A percentile compares a stretch with the other conserved stretches of the same genome.
phyloP scores from a whole-genome alignment of 2,888 invertebrate genomes.

The Apodemia hepburni region DNA sequence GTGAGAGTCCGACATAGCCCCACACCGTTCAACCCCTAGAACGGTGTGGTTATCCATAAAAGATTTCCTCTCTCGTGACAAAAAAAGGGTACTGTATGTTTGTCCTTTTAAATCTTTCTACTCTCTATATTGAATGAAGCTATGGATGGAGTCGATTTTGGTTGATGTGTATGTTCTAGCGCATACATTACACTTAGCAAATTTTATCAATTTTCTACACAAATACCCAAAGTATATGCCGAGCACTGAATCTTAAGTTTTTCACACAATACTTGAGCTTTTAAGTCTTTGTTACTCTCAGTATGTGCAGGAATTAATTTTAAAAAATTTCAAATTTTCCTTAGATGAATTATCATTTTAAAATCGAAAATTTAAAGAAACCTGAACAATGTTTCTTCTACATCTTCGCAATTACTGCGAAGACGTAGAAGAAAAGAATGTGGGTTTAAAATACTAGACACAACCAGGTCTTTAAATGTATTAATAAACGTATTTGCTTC shows the following conservation, averaged over 20 bases:
- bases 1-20: too few relatives aligned
- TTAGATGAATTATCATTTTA: not conserved
- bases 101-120: not conserved
- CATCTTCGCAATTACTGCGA: not conserved
- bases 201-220: not conserved
- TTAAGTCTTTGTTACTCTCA: not conserved
- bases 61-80: too few relatives aligned
- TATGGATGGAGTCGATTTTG: not conserved
- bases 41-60: too few relatives aligned
- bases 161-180: not conserved
- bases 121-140: not conserved
- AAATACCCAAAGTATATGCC: not conserved
- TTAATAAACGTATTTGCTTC: constrained; percentile 14
- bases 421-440: not conserved
- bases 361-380: not conserved
- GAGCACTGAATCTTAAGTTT: not conserved
- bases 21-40: too few relatives aligned
- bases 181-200: not conserved
- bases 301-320: not conserved
- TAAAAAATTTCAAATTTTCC: not conserved
- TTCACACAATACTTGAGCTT: not conserved
- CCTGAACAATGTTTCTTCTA: not conserved
- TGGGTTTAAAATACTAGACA: not conserved
- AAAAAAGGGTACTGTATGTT: not conserved
- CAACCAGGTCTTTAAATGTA: constrained; percentile 15